A percentile compares a stretch with the other conserved stretches of the same genome.
phyloP scores from a whole-genome alignment of 2,797 vertebrate genomes.

The Enteromius paludinosus region DNA sequence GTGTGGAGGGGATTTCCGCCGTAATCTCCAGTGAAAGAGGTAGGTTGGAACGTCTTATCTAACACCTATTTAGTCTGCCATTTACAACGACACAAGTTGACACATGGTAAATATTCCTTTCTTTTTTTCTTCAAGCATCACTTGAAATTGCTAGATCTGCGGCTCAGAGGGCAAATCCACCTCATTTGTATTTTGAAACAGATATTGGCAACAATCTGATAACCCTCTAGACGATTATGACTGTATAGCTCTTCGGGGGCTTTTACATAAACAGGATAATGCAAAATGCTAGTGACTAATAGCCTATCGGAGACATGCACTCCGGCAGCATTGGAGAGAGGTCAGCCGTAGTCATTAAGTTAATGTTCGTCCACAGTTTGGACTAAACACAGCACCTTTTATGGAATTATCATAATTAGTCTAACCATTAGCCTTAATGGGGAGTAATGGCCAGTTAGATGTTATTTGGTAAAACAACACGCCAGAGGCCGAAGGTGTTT shows the following conservation, averaged over 20 bases:
- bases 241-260: conserved; percentile 49
- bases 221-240: conserved; percentile 55
- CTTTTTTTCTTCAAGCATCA: conserved; percentile 27
- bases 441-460: conserved; percentile 89
- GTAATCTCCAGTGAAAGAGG: conserved; percentile 55
- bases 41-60: conserved; percentile 44
- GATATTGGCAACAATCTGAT: conserved; percentile 59
- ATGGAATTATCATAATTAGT: conserved; percentile 88
- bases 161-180: conserved; percentile 39
- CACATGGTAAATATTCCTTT: conserved; percentile 46
- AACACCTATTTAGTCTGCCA: conserved; percentile 46
- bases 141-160: conserved; percentile 20
- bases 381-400: conserved; percentile 84
- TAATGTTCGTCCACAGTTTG: conserved; percentile 80
- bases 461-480: conserved; percentile 86
- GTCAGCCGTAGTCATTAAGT: conserved; percentile 77
- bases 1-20: conserved; percentile 49
- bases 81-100: conserved; percentile 43
- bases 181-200: conserved; percentile 41
- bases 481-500: conserved; percentile 83
- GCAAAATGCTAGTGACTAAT: conserved; percentile 65
- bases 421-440: conserved; percentile 84
- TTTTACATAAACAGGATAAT: conserved; percentile 62
- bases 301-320: conserved; percentile 52
- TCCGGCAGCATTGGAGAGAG: conserved; percentile 71